These are phyloP conservation scores for Calyptomena viridis DNA, from an alignment of 2,113 vertebrate genomes.

Conservation along the genomic window DNA sequence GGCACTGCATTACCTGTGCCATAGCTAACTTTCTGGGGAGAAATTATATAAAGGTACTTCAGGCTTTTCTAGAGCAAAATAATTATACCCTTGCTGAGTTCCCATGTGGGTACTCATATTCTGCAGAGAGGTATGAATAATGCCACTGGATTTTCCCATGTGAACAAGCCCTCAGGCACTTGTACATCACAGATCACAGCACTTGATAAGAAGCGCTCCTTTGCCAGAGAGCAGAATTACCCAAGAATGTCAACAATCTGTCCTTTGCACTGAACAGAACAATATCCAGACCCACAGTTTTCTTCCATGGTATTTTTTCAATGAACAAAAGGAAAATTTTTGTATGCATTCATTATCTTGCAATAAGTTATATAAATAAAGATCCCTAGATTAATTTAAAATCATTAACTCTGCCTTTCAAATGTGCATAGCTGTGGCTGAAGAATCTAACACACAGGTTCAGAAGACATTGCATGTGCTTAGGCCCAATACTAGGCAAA, in stretches of 20 bases:
- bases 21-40: not conserved
- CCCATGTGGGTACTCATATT: not conserved
- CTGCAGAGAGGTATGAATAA: conserved; percentile 38
- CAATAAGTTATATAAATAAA: not conserved
- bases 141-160: conserved; percentile 3
- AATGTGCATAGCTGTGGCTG: not conserved
- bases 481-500: not conserved
- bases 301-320: not conserved
- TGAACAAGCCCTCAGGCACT: conserved; percentile 31
- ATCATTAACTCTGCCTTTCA: not conserved
- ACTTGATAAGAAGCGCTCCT: conserved; percentile 15
- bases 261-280: not conserved
- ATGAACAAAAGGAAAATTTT: not conserved
- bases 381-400: not conserved
- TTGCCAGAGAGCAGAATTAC: conserved; percentile 18
- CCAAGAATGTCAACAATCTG: conserved; percentile 12
- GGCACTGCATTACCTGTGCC: not conserved
- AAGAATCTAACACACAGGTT: not conserved
- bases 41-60: not conserved
- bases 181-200: conserved; percentile 5
- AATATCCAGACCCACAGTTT: not conserved
- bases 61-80: conserved; percentile 9
- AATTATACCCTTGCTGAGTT: not conserved
- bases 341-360: not conserved
- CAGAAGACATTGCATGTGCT: not conserved